phyloP scores from a whole-genome alignment of 2,113 vertebrate species.

The Sceloporus undulatus region DNA sequence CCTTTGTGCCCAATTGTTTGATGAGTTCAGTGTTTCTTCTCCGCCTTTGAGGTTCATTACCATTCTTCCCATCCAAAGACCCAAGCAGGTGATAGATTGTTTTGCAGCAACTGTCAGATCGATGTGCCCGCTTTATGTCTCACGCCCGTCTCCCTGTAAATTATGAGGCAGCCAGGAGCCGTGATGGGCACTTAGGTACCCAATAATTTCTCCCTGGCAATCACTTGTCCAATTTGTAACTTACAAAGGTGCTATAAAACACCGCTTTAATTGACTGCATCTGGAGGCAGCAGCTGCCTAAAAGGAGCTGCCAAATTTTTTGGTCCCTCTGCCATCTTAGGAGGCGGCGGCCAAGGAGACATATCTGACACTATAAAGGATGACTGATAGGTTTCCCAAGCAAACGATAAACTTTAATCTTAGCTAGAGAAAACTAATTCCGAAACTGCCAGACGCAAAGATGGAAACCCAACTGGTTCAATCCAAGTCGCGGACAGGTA shows the following conservation, averaged over 20 bases:
- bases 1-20: not conserved
- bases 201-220: not conserved
- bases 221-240: fast-evolving
- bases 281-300: fast-evolving
- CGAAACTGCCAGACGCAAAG: not conserved
- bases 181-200: conserved; percentile 12
- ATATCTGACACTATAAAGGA: not conserved
- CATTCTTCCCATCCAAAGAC: not conserved
- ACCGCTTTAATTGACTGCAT: not conserved
- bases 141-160: not conserved
- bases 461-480: not conserved
- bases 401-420: not conserved
- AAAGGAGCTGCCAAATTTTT: fast-evolving
- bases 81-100: not conserved
- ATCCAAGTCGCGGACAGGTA: not conserved
- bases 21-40: not conserved
- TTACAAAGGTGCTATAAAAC: not conserved
- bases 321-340: not conserved
- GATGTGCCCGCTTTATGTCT: not conserved
- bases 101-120: not conserved
- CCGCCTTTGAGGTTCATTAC: not conserved
- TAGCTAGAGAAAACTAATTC: not conserved
- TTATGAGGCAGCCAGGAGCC: conserved; percentile 9
- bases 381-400: not conserved
- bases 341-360: not conserved